Conservation (phyloP, 2,113 vertebrate species). For the Barbus barbus region DNA sequence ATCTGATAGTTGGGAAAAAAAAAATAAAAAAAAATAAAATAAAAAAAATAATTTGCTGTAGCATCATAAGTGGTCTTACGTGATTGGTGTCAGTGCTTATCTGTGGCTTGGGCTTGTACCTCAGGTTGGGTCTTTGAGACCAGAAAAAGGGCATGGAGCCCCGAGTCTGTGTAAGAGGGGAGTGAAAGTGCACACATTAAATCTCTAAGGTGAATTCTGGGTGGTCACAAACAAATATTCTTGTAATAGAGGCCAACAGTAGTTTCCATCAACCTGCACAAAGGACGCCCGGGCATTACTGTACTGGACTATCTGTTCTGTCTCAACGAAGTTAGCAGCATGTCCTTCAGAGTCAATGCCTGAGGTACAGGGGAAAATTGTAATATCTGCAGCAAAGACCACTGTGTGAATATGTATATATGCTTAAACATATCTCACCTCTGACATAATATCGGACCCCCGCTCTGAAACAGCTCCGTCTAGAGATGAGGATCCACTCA, state of each 20-base stretch:
- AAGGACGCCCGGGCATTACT: conserved; percentile 88
- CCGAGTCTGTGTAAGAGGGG: conserved; percentile 79
- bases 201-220: neutral
- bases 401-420: too few species aligned
- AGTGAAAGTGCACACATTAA: neutral
- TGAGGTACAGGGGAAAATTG: conserved; percentile 56
- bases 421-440: conserved; percentile 80
- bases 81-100: conserved; percentile 89
- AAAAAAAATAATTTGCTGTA: too few species aligned
- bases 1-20: too few species aligned
- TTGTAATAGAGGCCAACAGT: neutral
- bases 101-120: conserved; percentile 93
- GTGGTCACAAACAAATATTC: neutral
- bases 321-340: conserved; percentile 97
- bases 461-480: conserved; percentile 96
- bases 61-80: conserved; percentile 57
- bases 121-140: conserved; percentile 98
- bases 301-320: conserved; percentile 93
- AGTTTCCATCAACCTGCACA: conserved; percentile 79
- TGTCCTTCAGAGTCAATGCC: conserved; percentile 98
- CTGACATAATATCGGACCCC: conserved; percentile 96
- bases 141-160: conserved; percentile 98
- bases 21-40: too few species aligned
- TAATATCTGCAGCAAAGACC: neutral
- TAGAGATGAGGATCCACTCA: conserved; percentile 95